phyloP scores from a whole-genome alignment of 2,797 vertebrate species.

The Smutsia gigantea region DNA sequence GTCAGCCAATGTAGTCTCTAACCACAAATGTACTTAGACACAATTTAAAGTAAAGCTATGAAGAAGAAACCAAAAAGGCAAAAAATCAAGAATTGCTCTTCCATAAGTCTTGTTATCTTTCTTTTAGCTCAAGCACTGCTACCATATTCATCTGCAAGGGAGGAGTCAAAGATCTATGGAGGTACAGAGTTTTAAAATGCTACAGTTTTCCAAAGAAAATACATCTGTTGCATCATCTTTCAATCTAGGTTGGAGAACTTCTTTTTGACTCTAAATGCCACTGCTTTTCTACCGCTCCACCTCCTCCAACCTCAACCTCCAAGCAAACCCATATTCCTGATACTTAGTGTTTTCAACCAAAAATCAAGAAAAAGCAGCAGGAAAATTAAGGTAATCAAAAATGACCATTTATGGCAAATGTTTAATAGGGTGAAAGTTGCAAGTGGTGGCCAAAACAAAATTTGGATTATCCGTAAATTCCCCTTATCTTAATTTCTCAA shows the following conservation, averaged over 20 bases:
- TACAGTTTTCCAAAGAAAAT: background rate
- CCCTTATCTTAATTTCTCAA: constrained; percentile 12
- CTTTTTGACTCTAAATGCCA: background rate
- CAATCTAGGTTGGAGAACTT: background rate
- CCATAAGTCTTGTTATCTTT: background rate
- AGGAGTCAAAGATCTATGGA: background rate
- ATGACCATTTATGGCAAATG: background rate
- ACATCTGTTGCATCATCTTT: background rate
- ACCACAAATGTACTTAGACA: background rate
- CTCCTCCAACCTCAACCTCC: background rate
- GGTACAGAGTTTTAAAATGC: background rate
- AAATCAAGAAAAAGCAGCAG: background rate
- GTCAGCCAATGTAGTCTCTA: background rate
- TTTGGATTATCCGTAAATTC: background rate
- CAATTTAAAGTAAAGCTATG: background rate
- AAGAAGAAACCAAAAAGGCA: background rate
- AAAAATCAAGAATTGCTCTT: constrained; percentile 7
- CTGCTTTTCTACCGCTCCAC: background rate
- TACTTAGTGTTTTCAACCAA: background rate
- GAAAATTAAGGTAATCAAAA: background rate
- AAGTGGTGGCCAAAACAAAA: background rate
- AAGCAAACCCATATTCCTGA: background rate
- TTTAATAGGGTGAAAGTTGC: background rate
- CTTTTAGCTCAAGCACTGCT: background rate
- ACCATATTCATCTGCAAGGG: background rate